Evolutionary conservation across 2,797 vertebrate species (phyloP).

Genomic region (Crocodylus rhombifer): DNA sequence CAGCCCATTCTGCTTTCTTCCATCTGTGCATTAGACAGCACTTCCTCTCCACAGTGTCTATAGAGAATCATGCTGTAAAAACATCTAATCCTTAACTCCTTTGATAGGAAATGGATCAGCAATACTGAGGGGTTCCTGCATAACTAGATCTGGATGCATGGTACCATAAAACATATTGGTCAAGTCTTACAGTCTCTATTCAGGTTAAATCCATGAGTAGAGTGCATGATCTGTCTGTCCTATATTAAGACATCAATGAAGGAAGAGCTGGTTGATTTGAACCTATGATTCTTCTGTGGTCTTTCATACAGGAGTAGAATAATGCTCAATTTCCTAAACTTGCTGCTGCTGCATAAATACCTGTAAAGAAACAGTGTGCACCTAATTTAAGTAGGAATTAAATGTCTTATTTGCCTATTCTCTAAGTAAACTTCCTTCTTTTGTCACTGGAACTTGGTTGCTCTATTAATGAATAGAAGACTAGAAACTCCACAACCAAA

Average conservation of each 20-base stretch:
- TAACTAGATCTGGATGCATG: not conserved
- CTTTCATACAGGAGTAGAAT: not conserved
- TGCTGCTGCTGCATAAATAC: not conserved
- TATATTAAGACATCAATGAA: not conserved
- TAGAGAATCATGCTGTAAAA: rapidly evolving
- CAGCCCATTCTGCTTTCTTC: not conserved
- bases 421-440: not conserved
- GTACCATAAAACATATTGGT: not conserved
- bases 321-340: not conserved
- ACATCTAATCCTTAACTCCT: not conserved
- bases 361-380: not conserved
- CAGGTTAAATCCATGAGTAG: not conserved
- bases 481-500: not conserved
- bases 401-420: not conserved
- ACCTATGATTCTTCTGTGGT: not conserved
- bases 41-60: not conserved
- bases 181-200: not conserved
- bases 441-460: not conserved
- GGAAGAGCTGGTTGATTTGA: not conserved
- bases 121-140: not conserved
- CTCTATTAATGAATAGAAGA: not conserved
- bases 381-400: not conserved
- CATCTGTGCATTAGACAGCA: rapidly evolving
- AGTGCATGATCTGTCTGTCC: not conserved
- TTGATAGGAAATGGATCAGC: not conserved